These are phyloP conservation scores for Sialis fuliginosa DNA, from an alignment of 2,888 invertebrate genomes.

Conservation along the genomic window DNA sequence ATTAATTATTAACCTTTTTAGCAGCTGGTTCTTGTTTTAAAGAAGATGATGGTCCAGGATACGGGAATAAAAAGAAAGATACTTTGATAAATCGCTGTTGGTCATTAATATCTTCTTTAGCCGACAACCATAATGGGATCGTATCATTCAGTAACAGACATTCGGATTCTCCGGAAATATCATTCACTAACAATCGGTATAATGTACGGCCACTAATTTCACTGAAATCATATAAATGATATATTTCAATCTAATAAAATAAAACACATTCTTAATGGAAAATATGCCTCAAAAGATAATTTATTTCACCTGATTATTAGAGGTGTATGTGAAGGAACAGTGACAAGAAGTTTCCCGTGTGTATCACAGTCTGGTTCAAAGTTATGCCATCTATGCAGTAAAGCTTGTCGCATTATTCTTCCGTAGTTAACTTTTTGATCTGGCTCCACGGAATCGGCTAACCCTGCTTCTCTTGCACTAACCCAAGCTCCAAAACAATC, in stretches of 20 bases:
- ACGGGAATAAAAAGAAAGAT: conserved; percentile 92
- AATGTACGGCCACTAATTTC: conserved; percentile 91
- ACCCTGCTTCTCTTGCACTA: conserved; percentile 84
- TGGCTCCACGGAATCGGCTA: conserved; percentile 44
- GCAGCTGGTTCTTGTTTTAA: conserved; percentile 51
- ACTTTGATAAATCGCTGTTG: conserved; percentile 93
- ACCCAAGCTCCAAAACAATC: conserved; percentile 99
- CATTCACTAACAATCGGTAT: conserved; percentile 73
- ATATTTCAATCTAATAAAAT: too few species aligned
- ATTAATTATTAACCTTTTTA: conserved; percentile 49
- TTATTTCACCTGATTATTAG: conserved; percentile 2
- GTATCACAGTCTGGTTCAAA: conserved; percentile 46
- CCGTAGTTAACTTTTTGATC: conserved; percentile 95
- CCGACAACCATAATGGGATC: conserved; percentile 90
- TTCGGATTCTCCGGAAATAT: conserved; percentile 90
- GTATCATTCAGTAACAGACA: conserved; percentile 80
- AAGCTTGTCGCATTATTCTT: conserved; percentile 77
- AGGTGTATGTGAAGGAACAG: conserved; percentile 89
- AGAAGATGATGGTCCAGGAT: conserved; percentile 51
- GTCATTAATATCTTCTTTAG: conserved; percentile 84
- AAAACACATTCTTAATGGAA: too few species aligned
- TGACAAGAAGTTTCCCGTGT: conserved; percentile 63
- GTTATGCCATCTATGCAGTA: conserved; percentile 84
- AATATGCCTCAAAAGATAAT: too few species aligned
- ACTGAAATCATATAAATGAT: conserved; percentile 28